Conservation (phyloP, 2,113 vertebrate genomes). For the Periophthalmus modestus region DNA sequence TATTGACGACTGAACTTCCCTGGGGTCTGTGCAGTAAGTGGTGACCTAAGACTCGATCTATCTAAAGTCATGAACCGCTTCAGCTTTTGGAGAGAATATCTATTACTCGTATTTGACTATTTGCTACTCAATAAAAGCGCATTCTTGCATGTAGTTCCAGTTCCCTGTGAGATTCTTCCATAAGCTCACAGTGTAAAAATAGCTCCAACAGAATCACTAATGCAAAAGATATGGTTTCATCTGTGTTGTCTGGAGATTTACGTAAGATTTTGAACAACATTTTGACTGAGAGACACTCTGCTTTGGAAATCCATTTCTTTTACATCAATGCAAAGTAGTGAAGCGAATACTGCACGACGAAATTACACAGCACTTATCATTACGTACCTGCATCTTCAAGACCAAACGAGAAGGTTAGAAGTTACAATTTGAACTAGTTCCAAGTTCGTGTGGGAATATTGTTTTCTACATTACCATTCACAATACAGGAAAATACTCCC, state of each 20-base stretch:
- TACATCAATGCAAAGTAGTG: not conserved
- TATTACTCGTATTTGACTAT: not conserved
- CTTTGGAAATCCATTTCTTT: not conserved
- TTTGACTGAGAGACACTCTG: conserved; percentile 13
- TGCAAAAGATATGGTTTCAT: conserved; percentile 20
- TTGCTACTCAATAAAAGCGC: not conserved
- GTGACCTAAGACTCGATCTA: not conserved
- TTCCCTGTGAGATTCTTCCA: not conserved
- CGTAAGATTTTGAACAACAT: conserved; percentile 15
- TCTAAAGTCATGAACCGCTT: not conserved
- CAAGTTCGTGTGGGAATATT: no score
- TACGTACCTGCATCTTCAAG: no score
- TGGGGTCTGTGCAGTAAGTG: not conserved
- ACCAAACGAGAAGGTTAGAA: no score
- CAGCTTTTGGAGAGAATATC: not conserved
- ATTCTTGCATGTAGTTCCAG: not conserved
- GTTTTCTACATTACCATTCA: no score
- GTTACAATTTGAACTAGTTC: no score
- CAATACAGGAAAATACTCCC: no score
- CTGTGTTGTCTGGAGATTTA: conserved; percentile 11
- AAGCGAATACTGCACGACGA: not conserved
- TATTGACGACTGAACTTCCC: not conserved
- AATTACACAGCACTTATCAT: no score
- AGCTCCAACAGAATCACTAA: conserved; percentile 37
- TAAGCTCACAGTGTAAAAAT: conserved; percentile 19